Conservation (phyloP, 2,113 vertebrate species). For the Epinephelus moara region DNA sequence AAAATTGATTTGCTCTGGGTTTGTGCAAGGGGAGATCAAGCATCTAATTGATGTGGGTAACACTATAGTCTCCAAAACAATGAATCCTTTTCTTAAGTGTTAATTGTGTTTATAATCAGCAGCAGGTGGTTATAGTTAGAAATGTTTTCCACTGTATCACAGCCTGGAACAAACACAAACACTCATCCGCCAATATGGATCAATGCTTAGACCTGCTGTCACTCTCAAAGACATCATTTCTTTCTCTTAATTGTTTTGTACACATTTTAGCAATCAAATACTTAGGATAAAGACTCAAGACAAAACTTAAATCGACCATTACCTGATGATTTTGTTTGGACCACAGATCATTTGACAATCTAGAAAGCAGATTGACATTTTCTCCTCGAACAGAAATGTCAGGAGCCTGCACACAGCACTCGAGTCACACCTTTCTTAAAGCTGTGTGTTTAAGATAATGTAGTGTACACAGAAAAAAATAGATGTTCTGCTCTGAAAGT, state of each 20-base stretch:
- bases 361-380: not conserved
- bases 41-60: not conserved
- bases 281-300: no score
- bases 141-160: not conserved
- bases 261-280: no score
- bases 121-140: not conserved
- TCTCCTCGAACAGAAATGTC: not conserved
- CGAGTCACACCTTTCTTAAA: no score
- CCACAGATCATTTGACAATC: not conserved
- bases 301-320: no score
- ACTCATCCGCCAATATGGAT: not conserved
- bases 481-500: not conserved
- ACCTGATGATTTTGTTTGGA: not conserved
- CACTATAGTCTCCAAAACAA: not conserved
- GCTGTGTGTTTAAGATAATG: slow-evolving; percentile 7
- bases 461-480: not conserved
- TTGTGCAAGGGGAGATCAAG: not conserved
- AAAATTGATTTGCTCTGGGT: not conserved
- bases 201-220: not conserved
- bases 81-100: not conserved
- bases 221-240: not conserved
- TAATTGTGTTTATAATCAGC: not conserved
- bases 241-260: no score
- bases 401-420: not conserved
- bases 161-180: not conserved